Conservation (phyloP, 1,140 invertebrate genomes). For the Musca domestica region DNA sequence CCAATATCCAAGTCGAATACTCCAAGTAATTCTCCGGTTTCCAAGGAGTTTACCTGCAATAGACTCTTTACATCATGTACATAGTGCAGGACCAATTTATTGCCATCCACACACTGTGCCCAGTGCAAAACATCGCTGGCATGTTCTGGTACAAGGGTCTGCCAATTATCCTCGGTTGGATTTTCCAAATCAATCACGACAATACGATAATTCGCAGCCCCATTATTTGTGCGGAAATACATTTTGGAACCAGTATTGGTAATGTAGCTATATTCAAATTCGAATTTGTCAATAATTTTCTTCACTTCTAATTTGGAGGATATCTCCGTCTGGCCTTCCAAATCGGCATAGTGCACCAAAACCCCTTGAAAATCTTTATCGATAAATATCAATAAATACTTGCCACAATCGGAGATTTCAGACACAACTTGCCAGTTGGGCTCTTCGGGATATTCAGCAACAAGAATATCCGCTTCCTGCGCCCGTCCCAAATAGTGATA, state of each 20-base stretch:
- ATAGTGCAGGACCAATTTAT: constrained; percentile 90
- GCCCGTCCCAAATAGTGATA: constrained; percentile 87
- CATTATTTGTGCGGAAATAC: constrained; percentile 90
- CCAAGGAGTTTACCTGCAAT: constrained; percentile 77
- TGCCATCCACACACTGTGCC: constrained; percentile 75
- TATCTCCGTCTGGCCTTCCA: constrained; percentile 64
- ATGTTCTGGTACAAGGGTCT: constrained; percentile 80
- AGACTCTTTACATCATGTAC: constrained; percentile 94
- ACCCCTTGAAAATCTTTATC: constrained; percentile 77
- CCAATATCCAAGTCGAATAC: constrained; percentile 83
- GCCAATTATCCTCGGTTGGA: constrained; percentile 77
- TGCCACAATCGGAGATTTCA: constrained; percentile 80
- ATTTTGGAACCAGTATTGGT: constrained; percentile 83
- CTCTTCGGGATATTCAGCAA: constrained; percentile 88
- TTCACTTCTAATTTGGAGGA: constrained; percentile 65
- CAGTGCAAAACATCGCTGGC: constrained; percentile 85
- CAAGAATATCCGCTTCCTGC: constrained; percentile 85
- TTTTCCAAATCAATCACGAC: constrained; percentile 86
- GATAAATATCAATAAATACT: too few species aligned
- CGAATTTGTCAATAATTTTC: constrained; percentile 83
- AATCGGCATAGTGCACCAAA: constrained; percentile 81
- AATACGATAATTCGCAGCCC: constrained; percentile 87
- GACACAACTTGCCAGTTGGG: constrained; percentile 87
- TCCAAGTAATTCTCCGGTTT: constrained; percentile 69
- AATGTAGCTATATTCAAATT: constrained; percentile 94